Evolutionary conservation across 2,113 vertebrate genomes (phyloP).

Genomic region (Ginglymostoma cirratum): DNA sequence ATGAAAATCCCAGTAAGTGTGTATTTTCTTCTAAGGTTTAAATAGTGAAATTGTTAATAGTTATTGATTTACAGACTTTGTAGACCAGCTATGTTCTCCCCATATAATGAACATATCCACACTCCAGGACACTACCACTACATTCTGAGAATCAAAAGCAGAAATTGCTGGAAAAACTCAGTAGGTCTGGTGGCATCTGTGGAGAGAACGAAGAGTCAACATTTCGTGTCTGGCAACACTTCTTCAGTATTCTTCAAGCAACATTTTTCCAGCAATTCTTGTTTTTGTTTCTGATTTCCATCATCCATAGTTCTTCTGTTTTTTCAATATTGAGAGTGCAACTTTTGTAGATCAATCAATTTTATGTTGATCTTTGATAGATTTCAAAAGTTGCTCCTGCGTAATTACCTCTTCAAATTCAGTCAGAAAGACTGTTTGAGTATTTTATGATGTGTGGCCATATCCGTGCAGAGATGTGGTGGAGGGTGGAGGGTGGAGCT

Average conservation of each 20-base stretch:
- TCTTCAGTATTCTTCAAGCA: too few species aligned
- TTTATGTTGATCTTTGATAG: background rate
- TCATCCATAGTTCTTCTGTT: too few species aligned
- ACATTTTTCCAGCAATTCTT: too few species aligned
- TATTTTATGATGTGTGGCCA: background rate
- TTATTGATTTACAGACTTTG: background rate
- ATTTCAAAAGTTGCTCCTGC: background rate
- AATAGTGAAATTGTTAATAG: background rate
- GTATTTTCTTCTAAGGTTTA: background rate
- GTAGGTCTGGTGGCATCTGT: too few species aligned
- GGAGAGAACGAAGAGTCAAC: too few species aligned
- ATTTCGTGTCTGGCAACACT: too few species aligned
- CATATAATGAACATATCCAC: background rate
- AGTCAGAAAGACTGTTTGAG: background rate
- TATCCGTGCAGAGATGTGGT: background rate
- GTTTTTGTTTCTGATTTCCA: too few species aligned
- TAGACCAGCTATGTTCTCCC: background rate
- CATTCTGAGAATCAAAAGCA: too few species aligned
- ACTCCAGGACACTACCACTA: background rate
- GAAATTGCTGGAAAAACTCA: too few species aligned
- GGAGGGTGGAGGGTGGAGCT: too few species aligned
- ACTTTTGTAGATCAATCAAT: background rate
- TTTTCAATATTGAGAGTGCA: background rate
- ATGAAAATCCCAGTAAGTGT: background rate
- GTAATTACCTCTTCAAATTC: conserved; percentile 10